These are phyloP conservation scores for Heliconius nattereri DNA, from an alignment of 1,140 invertebrate genomes.

Conservation along the genomic window DNA sequence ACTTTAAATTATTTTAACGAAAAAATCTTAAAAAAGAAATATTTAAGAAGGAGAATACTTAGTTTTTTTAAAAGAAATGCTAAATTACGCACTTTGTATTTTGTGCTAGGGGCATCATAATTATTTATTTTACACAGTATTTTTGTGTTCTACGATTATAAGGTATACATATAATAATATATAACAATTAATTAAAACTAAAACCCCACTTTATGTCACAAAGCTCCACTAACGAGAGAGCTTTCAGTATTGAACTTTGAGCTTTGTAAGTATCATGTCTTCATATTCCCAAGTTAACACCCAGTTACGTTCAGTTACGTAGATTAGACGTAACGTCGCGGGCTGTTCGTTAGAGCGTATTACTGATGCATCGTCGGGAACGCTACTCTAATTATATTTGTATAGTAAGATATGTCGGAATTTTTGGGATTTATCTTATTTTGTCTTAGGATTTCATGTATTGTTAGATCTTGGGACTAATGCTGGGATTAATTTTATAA, in stretches of 20 bases:
- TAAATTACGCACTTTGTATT: background rate
- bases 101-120: background rate
- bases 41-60: background rate
- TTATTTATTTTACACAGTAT: no score
- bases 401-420: background rate
- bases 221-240: background rate
- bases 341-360: slow-evolving; percentile 24
- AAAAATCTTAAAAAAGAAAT: slow-evolving; percentile 9
- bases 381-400: slow-evolving; percentile 11
- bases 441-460: background rate
- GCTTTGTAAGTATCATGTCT: background rate
- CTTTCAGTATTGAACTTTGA: slow-evolving; percentile 5
- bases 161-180: no score
- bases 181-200: background rate
- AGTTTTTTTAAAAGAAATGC: background rate
- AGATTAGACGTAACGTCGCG: slow-evolving; percentile 9
- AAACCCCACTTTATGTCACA: background rate
- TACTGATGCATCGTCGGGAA: background rate
- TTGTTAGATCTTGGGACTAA: background rate
- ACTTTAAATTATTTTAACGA: background rate
- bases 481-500: background rate
- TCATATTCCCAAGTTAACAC: background rate
- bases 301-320: slow-evolving; percentile 1
- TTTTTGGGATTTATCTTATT: background rate
- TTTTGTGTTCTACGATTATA: no score